A percentile compares a stretch with the other conserved stretches of the same genome.
These are phyloP conservation scores for Metalampra italica DNA, from an alignment of 2,888 invertebrate genomes.

Conservation along the genomic window DNA sequence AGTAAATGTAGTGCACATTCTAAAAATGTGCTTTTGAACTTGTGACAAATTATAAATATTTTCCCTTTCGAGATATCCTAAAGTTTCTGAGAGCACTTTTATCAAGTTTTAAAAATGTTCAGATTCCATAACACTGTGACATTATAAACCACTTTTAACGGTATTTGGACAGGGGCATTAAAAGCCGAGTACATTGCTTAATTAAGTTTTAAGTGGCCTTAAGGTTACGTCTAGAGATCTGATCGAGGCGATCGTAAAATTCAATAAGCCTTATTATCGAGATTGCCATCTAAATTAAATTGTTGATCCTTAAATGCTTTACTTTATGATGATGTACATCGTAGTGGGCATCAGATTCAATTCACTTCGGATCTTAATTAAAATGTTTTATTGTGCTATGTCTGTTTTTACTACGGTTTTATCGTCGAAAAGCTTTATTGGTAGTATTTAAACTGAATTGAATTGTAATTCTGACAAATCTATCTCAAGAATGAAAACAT, in stretches of 20 bases:
- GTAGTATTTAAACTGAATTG: too few relatives aligned
- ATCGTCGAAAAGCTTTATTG: too few relatives aligned
- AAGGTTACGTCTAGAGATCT: conserved; percentile 8
- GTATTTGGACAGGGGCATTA: conserved; percentile 1
- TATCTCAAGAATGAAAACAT: too few relatives aligned
- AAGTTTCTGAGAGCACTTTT: too few relatives aligned
- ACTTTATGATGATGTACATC: neutral
- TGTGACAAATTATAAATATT: too few relatives aligned
- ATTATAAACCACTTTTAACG: conserved; percentile 4
- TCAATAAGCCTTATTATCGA: conserved; percentile 29
- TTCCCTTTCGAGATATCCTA: too few relatives aligned
- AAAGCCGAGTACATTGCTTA: conserved; percentile 10
- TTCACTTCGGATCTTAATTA: neutral
- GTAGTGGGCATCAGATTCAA: neutral
- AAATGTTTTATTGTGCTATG: neutral
- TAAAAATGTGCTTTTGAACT: too few relatives aligned
- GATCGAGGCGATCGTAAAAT: conserved; percentile 14
- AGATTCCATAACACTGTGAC: conserved; percentile 3
- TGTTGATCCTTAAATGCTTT: conserved; percentile 6
- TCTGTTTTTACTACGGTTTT: neutral
- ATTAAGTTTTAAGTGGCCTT: conserved; percentile 15
- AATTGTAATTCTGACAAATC: too few relatives aligned
- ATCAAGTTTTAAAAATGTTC: too few relatives aligned
- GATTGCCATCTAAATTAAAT: conserved; percentile 29
- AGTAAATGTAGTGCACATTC: too few relatives aligned